phyloP scores from a whole-genome alignment of 1,140 invertebrate genomes.

The Drosophila hydei region DNA sequence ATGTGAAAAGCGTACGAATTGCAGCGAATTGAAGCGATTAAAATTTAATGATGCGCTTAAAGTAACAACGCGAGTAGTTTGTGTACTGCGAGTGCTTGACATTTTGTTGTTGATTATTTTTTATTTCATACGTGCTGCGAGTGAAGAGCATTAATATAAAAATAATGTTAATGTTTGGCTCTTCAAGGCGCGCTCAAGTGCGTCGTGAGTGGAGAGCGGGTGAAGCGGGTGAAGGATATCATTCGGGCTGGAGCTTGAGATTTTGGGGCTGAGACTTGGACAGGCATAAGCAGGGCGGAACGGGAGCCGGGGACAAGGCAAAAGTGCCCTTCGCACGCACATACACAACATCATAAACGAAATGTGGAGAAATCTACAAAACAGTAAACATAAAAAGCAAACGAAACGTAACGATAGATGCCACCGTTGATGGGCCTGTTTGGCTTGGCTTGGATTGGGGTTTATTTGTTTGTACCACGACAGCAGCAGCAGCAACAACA shows the following conservation, averaged over 20 bases:
- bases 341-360: slow-evolving; percentile 51
- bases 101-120: slow-evolving; percentile 26
- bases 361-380: slow-evolving; percentile 72
- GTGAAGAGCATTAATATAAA: slow-evolving; percentile 75
- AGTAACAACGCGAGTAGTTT: slow-evolving; percentile 34
- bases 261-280: background rate
- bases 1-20: background rate
- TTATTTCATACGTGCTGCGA: slow-evolving; percentile 34
- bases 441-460: slow-evolving; percentile 12
- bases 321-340: slow-evolving; percentile 54
- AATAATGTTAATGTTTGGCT: slow-evolving; percentile 80
- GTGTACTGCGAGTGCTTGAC: slow-evolving; percentile 18
- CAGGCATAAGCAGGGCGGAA: background rate
- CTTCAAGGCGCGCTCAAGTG: slow-evolving; percentile 39
- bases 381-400: slow-evolving; percentile 77
- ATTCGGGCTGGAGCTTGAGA: background rate
- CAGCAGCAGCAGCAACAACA: slow-evolving; percentile 42
- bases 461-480: slow-evolving; percentile 80
- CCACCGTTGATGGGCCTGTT: slow-evolving; percentile 32
- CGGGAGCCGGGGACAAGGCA: background rate
- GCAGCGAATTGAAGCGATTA: slow-evolving; percentile 9
- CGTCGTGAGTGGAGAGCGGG: background rate
- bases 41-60: slow-evolving; percentile 25
- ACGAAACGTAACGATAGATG: slow-evolving; percentile 81
- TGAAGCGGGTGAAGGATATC: background rate